Base-by-base conservation (phyloP, 1,140 invertebrate species). In the Uloborus diversus region DNA sequence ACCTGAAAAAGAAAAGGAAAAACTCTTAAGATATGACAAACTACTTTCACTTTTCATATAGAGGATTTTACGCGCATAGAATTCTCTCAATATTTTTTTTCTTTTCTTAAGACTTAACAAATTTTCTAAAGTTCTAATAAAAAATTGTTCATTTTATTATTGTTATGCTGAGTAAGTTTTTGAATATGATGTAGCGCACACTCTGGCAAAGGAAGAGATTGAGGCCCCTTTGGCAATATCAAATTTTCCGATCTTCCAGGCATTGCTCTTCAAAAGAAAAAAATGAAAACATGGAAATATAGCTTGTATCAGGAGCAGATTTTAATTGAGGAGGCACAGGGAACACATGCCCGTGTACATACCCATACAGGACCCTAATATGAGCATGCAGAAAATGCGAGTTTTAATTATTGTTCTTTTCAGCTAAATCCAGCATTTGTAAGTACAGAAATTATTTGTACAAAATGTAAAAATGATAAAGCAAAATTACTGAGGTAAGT, bases 1-100 rank as follows among this genome's bases (percentile, higher is more conserved):
- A 37, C 73, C 73, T 78, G 30, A 37, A 78, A 78, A 53, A 56
- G n/a, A 62, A 62, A 25, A 27, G 7, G 9, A 61, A 17, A 0
- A 61, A 13, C 13, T 11, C n/a, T 28, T 30, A 17, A 61, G 9
- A n/a, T 13, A 61, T 28, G 7, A 7, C 9, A 32, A 61, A 27
- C 13, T 14, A 1, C 7, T 17, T 11, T 61, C 5, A 28, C 0
- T 11, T 28, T 27, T 11, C 9, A 30, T 13, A 30, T 11, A 17
- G n/a, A 11, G 9, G 5, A 28, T 27, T 11, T 14, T 11, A 28
- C 27, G 30, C 28, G 9, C 7, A 14, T 1, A 13, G 9, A 11
- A 11, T 23, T 17, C 11, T 7, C 28, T 61, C 20, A 61, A 7
- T 28, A 61, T 13, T 27, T 27, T 13, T 11, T 9, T 17, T 42